Percentiles rank a stretch among this genome's conserved stretches.
Evolutionary conservation across 2,113 vertebrate genomes (phyloP).

Genomic region (Uria aalge): DNA sequence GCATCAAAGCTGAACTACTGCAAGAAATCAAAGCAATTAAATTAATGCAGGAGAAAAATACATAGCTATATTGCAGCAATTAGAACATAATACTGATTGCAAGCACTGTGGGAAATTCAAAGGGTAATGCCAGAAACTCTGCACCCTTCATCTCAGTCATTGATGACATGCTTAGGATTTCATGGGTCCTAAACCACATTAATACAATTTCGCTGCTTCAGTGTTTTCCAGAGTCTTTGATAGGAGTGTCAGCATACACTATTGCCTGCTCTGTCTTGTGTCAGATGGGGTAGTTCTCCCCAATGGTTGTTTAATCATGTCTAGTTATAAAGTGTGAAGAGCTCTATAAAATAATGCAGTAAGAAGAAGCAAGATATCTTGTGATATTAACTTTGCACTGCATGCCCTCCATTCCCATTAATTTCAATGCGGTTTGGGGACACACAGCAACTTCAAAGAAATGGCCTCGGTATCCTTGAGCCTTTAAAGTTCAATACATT

Average conservation of each 20-base stretch:
- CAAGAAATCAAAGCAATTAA: background rate
- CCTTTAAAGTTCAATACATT: constrained; percentile 41
- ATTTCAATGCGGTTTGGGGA: background rate
- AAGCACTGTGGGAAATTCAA: background rate
- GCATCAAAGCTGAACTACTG: background rate
- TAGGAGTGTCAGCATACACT: background rate
- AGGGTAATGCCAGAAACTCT: background rate
- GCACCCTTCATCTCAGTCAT: background rate
- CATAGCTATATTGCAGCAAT: background rate
- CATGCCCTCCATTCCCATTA: background rate
- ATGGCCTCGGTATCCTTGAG: constrained; percentile 30
- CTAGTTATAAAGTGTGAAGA: background rate
- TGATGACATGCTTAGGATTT: background rate
- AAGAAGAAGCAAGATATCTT: background rate
- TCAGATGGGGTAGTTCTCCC: background rate
- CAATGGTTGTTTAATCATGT: background rate
- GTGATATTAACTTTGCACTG: background rate
- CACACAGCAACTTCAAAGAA: constrained; percentile 35
- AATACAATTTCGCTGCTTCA: background rate
- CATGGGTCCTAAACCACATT: background rate
- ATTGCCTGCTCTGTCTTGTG: background rate
- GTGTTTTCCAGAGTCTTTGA: background rate
- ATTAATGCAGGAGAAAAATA: background rate
- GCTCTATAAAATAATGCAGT: background rate
- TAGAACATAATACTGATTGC: background rate